Conservation (phyloP, 2,113 vertebrate genomes). For the Misgurnus anguillicaudatus region DNA sequence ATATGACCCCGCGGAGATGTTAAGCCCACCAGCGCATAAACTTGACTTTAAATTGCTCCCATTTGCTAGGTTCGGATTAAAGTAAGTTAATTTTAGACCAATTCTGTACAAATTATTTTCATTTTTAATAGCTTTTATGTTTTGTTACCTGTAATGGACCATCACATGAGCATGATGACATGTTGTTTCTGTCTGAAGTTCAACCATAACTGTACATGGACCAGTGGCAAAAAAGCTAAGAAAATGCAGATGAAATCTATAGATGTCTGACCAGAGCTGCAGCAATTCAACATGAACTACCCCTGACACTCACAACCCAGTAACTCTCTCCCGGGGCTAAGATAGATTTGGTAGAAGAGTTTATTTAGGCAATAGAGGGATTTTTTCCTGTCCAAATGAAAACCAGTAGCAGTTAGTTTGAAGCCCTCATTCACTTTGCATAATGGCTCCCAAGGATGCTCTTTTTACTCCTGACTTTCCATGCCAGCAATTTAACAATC, state of each 20-base stretch:
- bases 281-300: slow-evolving; percentile 40
- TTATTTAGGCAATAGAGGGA: slow-evolving; percentile 59
- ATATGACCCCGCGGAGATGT: slow-evolving; percentile 6
- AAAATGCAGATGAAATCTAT: slow-evolving; percentile 37
- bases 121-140: slow-evolving; percentile 45
- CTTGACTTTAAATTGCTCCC: neutral
- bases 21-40: neutral
- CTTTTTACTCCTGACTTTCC: slow-evolving; percentile 67
- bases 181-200: slow-evolving; percentile 47
- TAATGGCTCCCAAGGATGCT: slow-evolving; percentile 76
- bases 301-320: slow-evolving; percentile 48
- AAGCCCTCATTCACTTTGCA: slow-evolving; percentile 71
- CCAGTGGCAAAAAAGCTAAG: slow-evolving; percentile 11
- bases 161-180: slow-evolving; percentile 43
- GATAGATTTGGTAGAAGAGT: slow-evolving; percentile 57
- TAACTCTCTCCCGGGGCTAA: slow-evolving; percentile 36
- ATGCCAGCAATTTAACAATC: slow-evolving; percentile 72
- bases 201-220: neutral
- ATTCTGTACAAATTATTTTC: neutral
- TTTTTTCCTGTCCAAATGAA: slow-evolving; percentile 61
- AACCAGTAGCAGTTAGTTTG: slow-evolving; percentile 75
- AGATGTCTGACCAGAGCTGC: slow-evolving; percentile 36
- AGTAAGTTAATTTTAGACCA: neutral
- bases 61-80: neutral
- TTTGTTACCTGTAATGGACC: slow-evolving; percentile 61